A percentile compares a stretch with the other conserved stretches of the same genome.
phyloP scores from a whole-genome alignment of 2,888 invertebrate genomes.

The Diachrysia chrysitis region DNA sequence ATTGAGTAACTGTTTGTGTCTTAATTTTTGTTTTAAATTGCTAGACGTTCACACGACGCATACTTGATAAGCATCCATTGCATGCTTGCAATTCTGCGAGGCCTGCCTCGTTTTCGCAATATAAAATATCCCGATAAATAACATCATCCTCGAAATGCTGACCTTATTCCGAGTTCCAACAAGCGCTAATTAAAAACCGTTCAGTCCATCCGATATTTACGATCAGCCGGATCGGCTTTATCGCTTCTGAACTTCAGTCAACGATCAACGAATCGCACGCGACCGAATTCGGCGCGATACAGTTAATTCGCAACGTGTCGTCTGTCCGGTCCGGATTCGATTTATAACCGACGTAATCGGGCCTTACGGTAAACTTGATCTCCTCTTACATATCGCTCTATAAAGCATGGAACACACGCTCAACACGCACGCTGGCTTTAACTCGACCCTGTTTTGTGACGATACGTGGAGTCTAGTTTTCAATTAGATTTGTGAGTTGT shows the following conservation, averaged over 20 bases:
- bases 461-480: slow-evolving; percentile 51
- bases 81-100: slow-evolving; percentile 22
- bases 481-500: slow-evolving; percentile 45
- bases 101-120: slow-evolving; percentile 9
- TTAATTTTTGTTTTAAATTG: slow-evolving; percentile 50
- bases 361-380: slow-evolving; percentile 79
- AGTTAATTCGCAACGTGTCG: slow-evolving; percentile 75
- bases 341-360: slow-evolving; percentile 85
- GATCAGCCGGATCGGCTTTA: slow-evolving; percentile 32
- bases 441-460: slow-evolving; percentile 54
- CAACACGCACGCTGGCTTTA: slow-evolving; percentile 50
- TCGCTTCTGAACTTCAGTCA: slow-evolving; percentile 48
- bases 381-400: slow-evolving; percentile 69
- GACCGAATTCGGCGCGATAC: slow-evolving; percentile 81
- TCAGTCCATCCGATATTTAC: slow-evolving; percentile 29
- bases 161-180: slow-evolving; percentile 26
- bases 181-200: slow-evolving; percentile 40
- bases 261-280: slow-evolving; percentile 54
- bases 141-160: slow-evolving; percentile 23
- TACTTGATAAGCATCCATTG: slow-evolving; percentile 40
- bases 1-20: slow-evolving; percentile 64
- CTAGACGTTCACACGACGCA: slow-evolving; percentile 40
- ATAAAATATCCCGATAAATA: slow-evolving; percentile 24
- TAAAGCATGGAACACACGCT: slow-evolving; percentile 64
- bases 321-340: slow-evolving; percentile 71